Evolutionary conservation across 2,888 invertebrate genomes (phyloP).

Genomic region (Diploptera punctata): DNA sequence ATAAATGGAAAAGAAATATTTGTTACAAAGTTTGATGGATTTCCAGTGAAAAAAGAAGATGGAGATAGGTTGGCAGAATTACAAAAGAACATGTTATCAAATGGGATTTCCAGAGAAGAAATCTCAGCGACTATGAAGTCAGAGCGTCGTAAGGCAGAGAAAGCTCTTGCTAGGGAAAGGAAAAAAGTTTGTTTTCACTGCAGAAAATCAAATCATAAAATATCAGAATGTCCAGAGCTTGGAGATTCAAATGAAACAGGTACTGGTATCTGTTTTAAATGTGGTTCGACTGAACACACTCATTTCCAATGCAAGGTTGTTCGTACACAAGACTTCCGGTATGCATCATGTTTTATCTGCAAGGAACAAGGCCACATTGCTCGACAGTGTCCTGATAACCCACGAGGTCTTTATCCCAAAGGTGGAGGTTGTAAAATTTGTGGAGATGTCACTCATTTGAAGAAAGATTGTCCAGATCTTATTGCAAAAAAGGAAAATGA

Average conservation of each 20-base stretch:
- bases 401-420: constrained; percentile 84
- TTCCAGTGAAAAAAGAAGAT: constrained; percentile 74
- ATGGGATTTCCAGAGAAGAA: constrained; percentile 69
- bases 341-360: constrained; percentile 89
- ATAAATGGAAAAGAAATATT: constrained; percentile 70
- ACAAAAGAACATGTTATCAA: constrained; percentile 68
- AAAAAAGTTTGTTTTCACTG: constrained; percentile 83
- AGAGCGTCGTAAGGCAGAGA: constrained; percentile 75
- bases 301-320: constrained; percentile 76
- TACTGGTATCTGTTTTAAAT: constrained; percentile 84
- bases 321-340: constrained; percentile 67
- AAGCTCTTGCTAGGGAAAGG: constrained; percentile 68
- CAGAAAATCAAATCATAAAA: constrained; percentile 76
- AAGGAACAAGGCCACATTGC: constrained; percentile 87
- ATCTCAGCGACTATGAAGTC: constrained; percentile 70
- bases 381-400: constrained; percentile 87
- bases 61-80: constrained; percentile 67
- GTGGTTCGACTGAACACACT: constrained; percentile 88
- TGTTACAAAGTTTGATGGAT: constrained; percentile 70
- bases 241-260: constrained; percentile 54
- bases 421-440: constrained; percentile 84
- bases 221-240: constrained; percentile 81
- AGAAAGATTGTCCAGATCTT: constrained; percentile 77
- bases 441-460: constrained; percentile 85
- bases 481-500: constrained; percentile 57